Percentiles rank a stretch among this genome's conserved stretches.
These are phyloP conservation scores for Periplaneta americana DNA, from an alignment of 1,140 invertebrate species.

Conservation along the genomic window DNA sequence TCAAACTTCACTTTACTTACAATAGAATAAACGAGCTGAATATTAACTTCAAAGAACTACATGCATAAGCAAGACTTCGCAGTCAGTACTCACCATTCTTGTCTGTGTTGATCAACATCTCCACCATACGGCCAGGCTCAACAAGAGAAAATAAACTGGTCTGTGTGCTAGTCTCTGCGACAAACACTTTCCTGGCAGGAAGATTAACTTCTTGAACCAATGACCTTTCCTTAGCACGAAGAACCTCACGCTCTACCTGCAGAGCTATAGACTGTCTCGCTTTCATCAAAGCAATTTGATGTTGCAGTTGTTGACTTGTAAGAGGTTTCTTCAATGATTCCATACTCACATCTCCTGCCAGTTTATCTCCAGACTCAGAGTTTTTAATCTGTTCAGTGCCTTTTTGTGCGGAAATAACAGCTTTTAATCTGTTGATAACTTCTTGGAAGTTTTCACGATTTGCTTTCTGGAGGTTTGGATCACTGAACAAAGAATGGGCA, in stretches of 20 bases:
- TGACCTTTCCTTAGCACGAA: not conserved
- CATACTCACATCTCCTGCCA: not conserved
- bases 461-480: not conserved
- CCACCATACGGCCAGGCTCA: constrained; percentile 9
- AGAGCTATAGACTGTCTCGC: not conserved
- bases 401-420: not conserved
- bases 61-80: not conserved
- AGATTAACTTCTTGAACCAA: not conserved
- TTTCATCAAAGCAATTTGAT: not conserved
- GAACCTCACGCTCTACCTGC: not conserved
- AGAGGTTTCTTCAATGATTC: not conserved
- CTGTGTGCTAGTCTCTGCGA: not conserved
- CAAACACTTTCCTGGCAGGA: not conserved
- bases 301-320: not conserved
- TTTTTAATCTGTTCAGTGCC: not conserved
- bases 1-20: too few species aligned
- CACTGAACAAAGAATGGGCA: too few species aligned
- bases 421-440: not conserved
- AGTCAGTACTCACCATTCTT: not conserved
- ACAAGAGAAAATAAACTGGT: not conserved
- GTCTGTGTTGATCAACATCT: not conserved
- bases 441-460: not conserved
- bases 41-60: too few species aligned
- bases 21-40: too few species aligned
- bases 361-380: not conserved